Evolutionary conservation across 2,888 invertebrate genomes (phyloP).

Genomic region (Biston stratarius): DNA sequence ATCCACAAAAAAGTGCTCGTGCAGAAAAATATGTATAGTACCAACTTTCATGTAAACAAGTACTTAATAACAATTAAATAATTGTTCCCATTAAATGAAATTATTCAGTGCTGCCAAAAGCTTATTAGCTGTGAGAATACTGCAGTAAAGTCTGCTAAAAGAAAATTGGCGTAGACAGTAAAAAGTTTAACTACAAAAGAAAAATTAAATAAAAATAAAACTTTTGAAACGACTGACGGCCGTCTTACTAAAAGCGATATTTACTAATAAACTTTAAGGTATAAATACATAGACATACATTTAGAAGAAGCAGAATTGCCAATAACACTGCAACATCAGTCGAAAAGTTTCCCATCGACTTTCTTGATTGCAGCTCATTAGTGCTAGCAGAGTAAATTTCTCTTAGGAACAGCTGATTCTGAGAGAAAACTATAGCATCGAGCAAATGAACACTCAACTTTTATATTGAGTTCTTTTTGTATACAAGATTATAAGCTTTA

Average conservation of each 20-base stretch:
- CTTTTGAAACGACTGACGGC: no score
- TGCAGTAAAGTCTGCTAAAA: constrained; percentile 48
- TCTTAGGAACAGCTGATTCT: constrained; percentile 7
- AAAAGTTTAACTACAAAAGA: no score
- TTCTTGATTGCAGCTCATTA: constrained; percentile 26
- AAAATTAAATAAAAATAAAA: no score
- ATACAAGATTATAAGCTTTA: no score
- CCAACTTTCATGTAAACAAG: no score
- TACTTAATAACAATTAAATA: no score
- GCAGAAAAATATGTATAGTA: no score
- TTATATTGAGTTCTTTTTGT: not conserved
- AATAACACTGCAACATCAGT: constrained; percentile 31
- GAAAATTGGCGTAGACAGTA: no score
- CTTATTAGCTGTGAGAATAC: constrained; percentile 71
- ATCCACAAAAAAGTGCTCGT: not conserved
- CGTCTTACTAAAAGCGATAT: no score
- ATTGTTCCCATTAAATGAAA: constrained; percentile 62
- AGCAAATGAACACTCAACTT: not conserved
- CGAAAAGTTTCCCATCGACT: constrained; percentile 35
- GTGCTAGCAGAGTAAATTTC: constrained; percentile 3
- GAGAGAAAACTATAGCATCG: constrained; percentile 5
- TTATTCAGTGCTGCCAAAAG: constrained; percentile 69
- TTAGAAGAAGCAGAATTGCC: not conserved
- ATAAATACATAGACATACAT: no score
- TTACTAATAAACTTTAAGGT: constrained; percentile 10